Evolutionary conservation across 2,113 vertebrate genomes (phyloP).

Genomic region (Asarcornis scutulata): DNA sequence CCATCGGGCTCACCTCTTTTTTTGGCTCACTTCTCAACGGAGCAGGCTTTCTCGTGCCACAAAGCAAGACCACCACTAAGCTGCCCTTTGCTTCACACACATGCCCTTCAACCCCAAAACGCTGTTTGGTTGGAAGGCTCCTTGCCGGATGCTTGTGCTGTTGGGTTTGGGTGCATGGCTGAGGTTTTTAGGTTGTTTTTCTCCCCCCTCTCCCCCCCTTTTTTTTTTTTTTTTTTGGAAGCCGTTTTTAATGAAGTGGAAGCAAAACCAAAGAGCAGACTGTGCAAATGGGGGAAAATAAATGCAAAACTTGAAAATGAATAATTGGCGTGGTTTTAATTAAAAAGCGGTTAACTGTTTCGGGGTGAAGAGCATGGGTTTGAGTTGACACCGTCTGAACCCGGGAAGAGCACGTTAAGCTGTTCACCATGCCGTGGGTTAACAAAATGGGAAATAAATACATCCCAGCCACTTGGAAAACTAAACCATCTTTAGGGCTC

Average conservation of each 20-base stretch:
- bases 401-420: constrained; percentile 40
- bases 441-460: constrained; percentile 74
- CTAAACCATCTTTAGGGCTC: constrained; percentile 64
- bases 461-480: constrained; percentile 65
- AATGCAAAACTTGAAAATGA: constrained; percentile 64
- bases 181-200: neutral
- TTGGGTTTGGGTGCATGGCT: neutral
- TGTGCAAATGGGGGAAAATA: constrained; percentile 65
- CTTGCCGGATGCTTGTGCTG: constrained; percentile 40
- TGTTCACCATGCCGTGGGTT: constrained; percentile 55
- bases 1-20: neutral
- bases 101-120: neutral
- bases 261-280: constrained; percentile 63
- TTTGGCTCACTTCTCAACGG: neutral
- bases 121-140: constrained; percentile 8
- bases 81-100: neutral
- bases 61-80: neutral
- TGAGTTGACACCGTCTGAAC: constrained; percentile 52
- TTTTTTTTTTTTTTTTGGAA: constrained; percentile 3
- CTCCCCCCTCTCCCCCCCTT: neutral
- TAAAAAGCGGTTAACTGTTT: constrained; percentile 61
- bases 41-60: neutral
- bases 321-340: constrained; percentile 75
- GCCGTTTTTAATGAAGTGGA: constrained; percentile 63
- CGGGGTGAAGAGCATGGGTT: constrained; percentile 58